Evolutionary conservation across 2,888 invertebrate species (phyloP), one percentile per base, ranked within the genome.

Genomic region (Amiota communis): DNA sequence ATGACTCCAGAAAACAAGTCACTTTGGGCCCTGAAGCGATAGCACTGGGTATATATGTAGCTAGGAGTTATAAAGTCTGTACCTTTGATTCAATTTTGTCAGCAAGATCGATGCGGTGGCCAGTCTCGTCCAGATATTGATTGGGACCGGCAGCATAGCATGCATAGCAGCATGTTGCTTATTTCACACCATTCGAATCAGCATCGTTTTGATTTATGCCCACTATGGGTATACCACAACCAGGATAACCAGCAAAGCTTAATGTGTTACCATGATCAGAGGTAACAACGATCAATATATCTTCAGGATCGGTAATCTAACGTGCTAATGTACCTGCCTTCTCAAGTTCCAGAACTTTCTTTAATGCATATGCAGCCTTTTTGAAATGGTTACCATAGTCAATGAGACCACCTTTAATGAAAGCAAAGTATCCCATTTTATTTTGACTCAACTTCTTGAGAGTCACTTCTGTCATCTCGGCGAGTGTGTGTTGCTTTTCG

Each of bases 241-340:
- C 90, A 0, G 95, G 93, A 81, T 96, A 95, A 0, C 96, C 96
- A 17, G 93, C 92, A 70, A 94, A 92, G 0, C 93, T 92, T 92
- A 96, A 92, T 0, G 94, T 94, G 80, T 95, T 95, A 0, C 94
- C 92, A 86, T 96, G 95, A 87, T 96, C 95, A 0, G 95, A 91
- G 0, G 94, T 94, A 10, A 95, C 95, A 0, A 97, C 92, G 23
- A 96, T 93, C 2, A 97, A 89, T 0, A 97, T 97, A 20, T 97
- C 95, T 12, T 92, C 88, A 10, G 90, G 87, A 69, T 90, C 90
- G 0, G 94, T 93, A 80, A 94, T 83, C 3, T 90, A 87, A 74
- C 90, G 82, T 0, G 95, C 94, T 79, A 90, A 90, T 75, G 91
- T 87, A 57, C 95, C 91, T 2, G 97, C 94, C 79, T 93, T 92